Conservation (phyloP, 1,140 invertebrate species). For the Scaptomyza montana region DNA sequence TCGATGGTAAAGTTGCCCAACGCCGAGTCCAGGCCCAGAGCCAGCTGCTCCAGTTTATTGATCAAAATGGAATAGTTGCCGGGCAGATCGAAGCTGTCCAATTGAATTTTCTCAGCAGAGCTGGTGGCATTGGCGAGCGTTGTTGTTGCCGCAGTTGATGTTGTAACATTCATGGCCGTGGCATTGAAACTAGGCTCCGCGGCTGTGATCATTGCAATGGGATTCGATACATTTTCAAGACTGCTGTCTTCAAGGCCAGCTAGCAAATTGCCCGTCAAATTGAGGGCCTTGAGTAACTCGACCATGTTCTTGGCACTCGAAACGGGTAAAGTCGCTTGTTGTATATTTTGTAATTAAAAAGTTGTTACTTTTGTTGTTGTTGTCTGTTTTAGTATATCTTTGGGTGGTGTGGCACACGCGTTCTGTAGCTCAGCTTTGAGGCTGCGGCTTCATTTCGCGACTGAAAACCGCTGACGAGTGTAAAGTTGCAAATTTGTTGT, state of each 20-base stretch:
- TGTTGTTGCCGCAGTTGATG: constrained; percentile 5
- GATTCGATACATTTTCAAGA: constrained; percentile 46
- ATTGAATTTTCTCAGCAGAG: constrained; percentile 66
- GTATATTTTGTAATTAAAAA: constrained; percentile 11
- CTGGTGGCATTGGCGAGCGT: constrained; percentile 39
- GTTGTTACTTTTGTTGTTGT: background rate
- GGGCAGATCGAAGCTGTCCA: constrained; percentile 73
- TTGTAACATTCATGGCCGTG: constrained; percentile 45
- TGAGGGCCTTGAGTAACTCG: constrained; percentile 67
- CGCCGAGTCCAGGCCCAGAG: constrained; percentile 74
- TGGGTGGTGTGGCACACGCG: constrained; percentile 35
- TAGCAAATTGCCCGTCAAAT: constrained; percentile 68
- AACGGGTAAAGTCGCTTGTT: background rate
- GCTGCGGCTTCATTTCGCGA: constrained; percentile 78
- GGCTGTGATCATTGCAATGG: constrained; percentile 21
- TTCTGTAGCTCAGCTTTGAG: constrained; percentile 59
- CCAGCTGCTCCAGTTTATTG: constrained; percentile 80
- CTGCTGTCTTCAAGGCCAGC: constrained; percentile 63
- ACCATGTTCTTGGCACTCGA: constrained; percentile 46
- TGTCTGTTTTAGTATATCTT: background rate
- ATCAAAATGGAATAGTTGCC: constrained; percentile 83
- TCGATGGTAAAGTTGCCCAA: constrained; percentile 75
- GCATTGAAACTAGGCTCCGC: constrained; percentile 31
- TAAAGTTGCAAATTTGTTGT: constrained; percentile 72
- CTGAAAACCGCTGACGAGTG: constrained; percentile 62